Percentiles rank a stretch among this genome's conserved stretches.
These are phyloP conservation scores for Crypturellus tataupa DNA, from an alignment of 2,797 vertebrate genomes.

Conservation along the genomic window DNA sequence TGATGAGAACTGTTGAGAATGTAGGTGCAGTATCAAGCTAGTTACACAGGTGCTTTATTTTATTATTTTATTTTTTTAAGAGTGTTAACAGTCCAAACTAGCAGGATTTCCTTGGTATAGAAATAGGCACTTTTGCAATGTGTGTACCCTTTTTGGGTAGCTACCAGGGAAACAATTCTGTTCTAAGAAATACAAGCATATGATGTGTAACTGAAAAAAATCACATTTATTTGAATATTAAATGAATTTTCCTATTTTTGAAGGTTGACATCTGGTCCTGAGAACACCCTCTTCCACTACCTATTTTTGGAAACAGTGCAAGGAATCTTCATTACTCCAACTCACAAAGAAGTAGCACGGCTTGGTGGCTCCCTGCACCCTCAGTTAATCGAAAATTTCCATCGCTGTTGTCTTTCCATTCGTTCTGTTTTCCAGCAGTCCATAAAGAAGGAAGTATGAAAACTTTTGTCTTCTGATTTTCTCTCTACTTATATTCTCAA, in stretches of 20 bases:
- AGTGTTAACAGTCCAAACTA: background rate
- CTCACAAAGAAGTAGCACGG: conserved; percentile 89
- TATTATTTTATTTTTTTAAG: too few species aligned
- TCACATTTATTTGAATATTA: background rate
- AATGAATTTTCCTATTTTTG: background rate
- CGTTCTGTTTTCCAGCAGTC: conserved; percentile 90
- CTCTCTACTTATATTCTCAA: background rate
- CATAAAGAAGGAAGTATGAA: conserved; percentile 83
- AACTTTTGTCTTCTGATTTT: background rate
- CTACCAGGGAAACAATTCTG: background rate
- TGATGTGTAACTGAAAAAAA: background rate
- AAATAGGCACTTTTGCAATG: background rate
- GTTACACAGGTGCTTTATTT: too few species aligned
- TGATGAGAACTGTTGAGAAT: background rate
- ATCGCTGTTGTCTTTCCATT: conserved; percentile 96
- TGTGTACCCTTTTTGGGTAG: background rate
- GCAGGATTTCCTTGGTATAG: background rate
- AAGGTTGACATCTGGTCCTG: conserved; percentile 91
- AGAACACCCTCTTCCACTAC: conserved; percentile 97
- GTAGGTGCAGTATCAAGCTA: background rate
- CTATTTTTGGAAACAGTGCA: conserved; percentile 92
- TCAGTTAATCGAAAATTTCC: conserved; percentile 93
- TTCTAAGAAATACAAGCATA: background rate
- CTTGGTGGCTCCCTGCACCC: conserved; percentile 92
- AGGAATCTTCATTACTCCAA: conserved; percentile 95